Evolutionary conservation across 1,140 invertebrate genomes (phyloP).

Genomic region (Chionoecetes opilio): DNA sequence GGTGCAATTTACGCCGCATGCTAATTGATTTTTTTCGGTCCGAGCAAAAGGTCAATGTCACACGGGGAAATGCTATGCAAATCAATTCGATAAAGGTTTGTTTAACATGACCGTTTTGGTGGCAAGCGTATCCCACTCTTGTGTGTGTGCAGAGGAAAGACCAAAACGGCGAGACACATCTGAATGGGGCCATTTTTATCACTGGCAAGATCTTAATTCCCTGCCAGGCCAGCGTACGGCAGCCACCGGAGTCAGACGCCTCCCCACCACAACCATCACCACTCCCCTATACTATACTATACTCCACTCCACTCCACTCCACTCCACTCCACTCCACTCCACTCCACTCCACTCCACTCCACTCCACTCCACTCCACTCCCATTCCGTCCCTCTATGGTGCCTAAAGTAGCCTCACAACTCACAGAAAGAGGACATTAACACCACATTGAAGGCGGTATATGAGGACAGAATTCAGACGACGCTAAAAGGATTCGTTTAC

Average conservation of each 20-base stretch:
- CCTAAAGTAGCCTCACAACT: neutral
- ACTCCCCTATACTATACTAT: no score
- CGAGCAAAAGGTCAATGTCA: conserved; percentile 51
- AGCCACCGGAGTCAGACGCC: conserved; percentile 21
- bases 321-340: no score
- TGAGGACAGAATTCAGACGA: neutral
- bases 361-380: no score
- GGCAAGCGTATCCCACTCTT: neutral
- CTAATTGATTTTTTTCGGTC: conserved; percentile 48
- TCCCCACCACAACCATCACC: neutral
- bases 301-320: no score
- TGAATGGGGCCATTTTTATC: conserved; percentile 33
- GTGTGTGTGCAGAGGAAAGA: neutral
- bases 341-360: no score
- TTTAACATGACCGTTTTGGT: conserved; percentile 42
- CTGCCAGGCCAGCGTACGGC: conserved; percentile 45
- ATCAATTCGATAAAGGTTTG: conserved; percentile 56
- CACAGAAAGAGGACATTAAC: neutral
- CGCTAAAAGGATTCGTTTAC: neutral
- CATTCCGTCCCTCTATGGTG: neutral
- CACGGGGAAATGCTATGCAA: conserved; percentile 39
- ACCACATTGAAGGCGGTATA: neutral
- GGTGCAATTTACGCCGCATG: conserved; percentile 41
- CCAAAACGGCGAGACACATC: neutral
- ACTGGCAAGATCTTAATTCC: conserved; percentile 50